Conservation (phyloP, 1,140 invertebrate genomes). For the Grapholita molesta region DNA sequence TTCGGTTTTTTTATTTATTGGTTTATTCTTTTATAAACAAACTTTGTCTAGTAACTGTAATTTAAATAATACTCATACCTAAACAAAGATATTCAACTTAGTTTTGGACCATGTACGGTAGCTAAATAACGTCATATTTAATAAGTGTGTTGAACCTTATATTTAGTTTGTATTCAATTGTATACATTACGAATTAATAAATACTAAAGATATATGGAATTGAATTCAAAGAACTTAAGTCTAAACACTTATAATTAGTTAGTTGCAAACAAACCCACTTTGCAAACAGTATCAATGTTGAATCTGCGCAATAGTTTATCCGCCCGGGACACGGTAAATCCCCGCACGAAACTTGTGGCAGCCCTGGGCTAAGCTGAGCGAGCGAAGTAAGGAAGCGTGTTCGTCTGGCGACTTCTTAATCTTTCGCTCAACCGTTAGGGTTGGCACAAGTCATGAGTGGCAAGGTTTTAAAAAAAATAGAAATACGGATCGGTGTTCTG, state of each 20-base stretch:
- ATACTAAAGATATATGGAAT: neutral
- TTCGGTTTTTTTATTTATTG: no score
- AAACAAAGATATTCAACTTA: no score
- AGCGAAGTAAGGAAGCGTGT: slow-evolving; percentile 46
- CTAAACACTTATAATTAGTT: neutral
- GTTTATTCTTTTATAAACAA: no score
- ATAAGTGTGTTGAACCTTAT: no score
- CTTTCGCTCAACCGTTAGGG: slow-evolving; percentile 20
- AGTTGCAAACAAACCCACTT: neutral
- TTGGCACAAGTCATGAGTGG: neutral
- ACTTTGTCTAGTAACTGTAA: no score
- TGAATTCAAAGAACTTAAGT: no score
- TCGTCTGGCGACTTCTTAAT: slow-evolving; percentile 43
- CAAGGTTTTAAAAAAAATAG: neutral
- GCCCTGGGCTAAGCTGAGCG: slow-evolving; percentile 25
- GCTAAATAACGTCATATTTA: no score
- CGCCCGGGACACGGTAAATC: neutral
- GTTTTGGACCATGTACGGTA: no score
- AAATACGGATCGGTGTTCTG: no score
- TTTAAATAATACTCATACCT: no score
- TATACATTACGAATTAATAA: no score
- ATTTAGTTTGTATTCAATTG: no score
- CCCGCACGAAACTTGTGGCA: slow-evolving; percentile 19
- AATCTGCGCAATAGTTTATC: neutral
- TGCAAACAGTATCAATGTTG: neutral